Evolutionary conservation across 2,888 invertebrate genomes (phyloP), one percentile per base, ranked within the genome.

Genomic region (Abrostola triplasia): DNA sequence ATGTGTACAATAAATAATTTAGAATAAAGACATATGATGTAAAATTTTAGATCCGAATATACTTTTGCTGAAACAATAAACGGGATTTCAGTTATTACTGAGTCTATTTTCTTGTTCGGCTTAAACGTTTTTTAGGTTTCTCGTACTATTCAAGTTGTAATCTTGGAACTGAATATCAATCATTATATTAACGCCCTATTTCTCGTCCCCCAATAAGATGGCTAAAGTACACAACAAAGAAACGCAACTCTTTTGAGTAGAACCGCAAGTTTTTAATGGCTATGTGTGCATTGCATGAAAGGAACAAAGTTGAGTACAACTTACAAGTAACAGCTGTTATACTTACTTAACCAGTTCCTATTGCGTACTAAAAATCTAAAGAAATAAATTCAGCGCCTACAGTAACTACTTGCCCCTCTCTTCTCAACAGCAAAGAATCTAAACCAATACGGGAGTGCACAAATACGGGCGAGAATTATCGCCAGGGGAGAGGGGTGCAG

Each of bases 381-480:
- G 64, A 68, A 68, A 70, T 59, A 75, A 77, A 73, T 70, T 66
- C 57, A 59, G 44, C 44, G 64, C 65, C 65, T 56, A 60, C 38
- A 60, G 64, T 57, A 59, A 70, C 68, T 61, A 74, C 64, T 72
- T 73, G 54, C n/a, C 67, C 76, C 56, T 56, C 56, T 62, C 61
- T 73, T 65, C 57, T 72, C 63, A 48, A 70, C 74, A 79, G 81
- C 70, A 82, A 84, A 88, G 87, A 86, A 82, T 87, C 83, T 87
- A 84, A 86, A 80, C 85, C 85, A 88, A 90, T 89, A 88, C 84
- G 85, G 83, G 84, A 84, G 85, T 83, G 82, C 85, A 88, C 87
- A 91, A 91, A 92, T 90, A 91, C 86, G 90, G 90, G 90, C 70
- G 72, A 74, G 73, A 77, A 81, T 79, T 79, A 80, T 73, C 73